Evolutionary conservation across 1,140 invertebrate genomes (phyloP), one percentile per base, ranked within the genome.

Genomic region (Drosophila setifemur): DNA sequence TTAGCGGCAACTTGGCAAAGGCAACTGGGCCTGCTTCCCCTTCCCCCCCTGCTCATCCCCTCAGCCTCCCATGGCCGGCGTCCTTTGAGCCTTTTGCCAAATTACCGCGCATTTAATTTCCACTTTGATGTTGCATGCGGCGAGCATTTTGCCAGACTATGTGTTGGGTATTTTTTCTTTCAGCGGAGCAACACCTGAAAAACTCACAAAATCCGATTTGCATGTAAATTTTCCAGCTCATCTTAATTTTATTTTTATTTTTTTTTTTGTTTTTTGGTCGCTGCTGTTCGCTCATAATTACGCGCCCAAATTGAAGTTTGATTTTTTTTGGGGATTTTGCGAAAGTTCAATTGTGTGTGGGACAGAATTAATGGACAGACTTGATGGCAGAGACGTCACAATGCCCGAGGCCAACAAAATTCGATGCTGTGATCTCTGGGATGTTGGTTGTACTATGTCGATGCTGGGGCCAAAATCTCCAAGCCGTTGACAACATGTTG

Each of bases 51-150:
- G 21, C 23, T 12, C 31, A 12, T 18, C 19, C 9, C n/a, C 18
- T 9, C 28, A 29, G 43, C 28, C 45, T 52, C 54, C 52, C 64
- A 60, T 39, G 64, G 71, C 73, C 81, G 82, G 81, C 81, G 82
- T 86, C 81, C 81, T 86, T 86, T 86, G 81, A 87, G 81, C 81
- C 82, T 88, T 86, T 87, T 87, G 83, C 82, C 82, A 87, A 87
- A 87, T 87, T 87, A 83, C 83, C 76, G 82, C 82, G 82, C 82
- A 87, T 87, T 87, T 87, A 87, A 87, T 87, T 86, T 87, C 75
- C 86, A 88, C 82, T 87, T 87, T 87, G 82, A 87, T 87, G 82
- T 87, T 87, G 82, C 82, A 87, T 77, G 82, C 82, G 82, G 82
- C 82, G 78, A 66, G 73, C 67, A 57, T 37, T 74, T 77, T 64